Conservation (phyloP, 2,797 vertebrate species). For the Euthynnus affinis region DNA sequence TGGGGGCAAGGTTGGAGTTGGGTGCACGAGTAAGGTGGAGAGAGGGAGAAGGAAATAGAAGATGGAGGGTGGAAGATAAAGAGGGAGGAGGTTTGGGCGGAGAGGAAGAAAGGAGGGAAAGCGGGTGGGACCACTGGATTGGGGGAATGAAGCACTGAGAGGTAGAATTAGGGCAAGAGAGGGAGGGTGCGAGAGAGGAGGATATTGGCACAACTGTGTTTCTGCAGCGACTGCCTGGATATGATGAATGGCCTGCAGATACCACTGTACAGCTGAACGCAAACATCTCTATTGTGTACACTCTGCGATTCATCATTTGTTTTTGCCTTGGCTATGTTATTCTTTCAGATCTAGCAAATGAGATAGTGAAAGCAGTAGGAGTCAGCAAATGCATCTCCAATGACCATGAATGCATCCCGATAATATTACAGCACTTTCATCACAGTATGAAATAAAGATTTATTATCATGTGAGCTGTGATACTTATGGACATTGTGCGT, state of each 20-base stretch:
- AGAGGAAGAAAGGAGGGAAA: constrained; percentile 29
- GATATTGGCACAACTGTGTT: constrained; percentile 38
- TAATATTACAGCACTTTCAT: neutral
- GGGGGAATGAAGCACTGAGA: constrained; percentile 32
- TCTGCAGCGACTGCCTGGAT: constrained; percentile 52
- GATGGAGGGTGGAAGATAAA: constrained; percentile 23
- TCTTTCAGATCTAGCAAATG: constrained; percentile 35
- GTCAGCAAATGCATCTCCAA: constrained; percentile 24
- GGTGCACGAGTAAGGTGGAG: neutral
- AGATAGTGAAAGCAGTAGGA: constrained; percentile 23
- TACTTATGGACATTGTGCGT: neutral
- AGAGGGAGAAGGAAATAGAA: constrained; percentile 17
- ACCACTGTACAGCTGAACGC: constrained; percentile 42
- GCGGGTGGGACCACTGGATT: constrained; percentile 22
- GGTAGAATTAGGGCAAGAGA: constrained; percentile 53
- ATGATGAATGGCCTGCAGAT: constrained; percentile 74
- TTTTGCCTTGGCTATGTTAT: constrained; percentile 27
- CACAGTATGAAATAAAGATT: neutral
- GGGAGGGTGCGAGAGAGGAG: constrained; percentile 3
- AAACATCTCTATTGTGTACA: constrained; percentile 66
- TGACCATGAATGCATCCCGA: constrained; percentile 12
- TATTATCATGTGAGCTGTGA: constrained; percentile 1
- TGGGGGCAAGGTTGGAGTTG: constrained; percentile 4
- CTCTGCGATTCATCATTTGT: constrained; percentile 52
- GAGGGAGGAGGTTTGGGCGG: constrained; percentile 10